Conservation (phyloP, 2,888 invertebrate genomes). For the Nymphalis polychloros region DNA sequence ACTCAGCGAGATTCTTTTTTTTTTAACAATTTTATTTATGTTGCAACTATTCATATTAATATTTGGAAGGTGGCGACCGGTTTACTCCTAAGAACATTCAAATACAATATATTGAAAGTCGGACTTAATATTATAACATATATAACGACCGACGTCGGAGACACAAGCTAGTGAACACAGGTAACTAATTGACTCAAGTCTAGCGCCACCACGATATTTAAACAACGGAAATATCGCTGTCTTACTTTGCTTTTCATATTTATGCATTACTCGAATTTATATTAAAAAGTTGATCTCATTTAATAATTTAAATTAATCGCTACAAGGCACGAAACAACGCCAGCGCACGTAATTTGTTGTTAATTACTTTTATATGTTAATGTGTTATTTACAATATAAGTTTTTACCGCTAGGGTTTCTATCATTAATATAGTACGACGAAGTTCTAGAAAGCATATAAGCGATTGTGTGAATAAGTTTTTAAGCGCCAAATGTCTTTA, state of each 20-base stretch:
- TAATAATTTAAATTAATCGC: slow-evolving; percentile 33
- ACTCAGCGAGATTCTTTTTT: too few relatives aligned
- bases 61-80: too few relatives aligned
- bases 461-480: not conserved
- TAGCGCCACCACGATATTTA: slow-evolving; percentile 3
- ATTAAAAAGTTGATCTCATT: slow-evolving; percentile 33
- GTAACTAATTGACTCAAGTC: not conserved
- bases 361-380: slow-evolving; percentile 36
- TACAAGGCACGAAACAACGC: slow-evolving; percentile 28
- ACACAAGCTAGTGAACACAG: too few relatives aligned
- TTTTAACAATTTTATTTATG: too few relatives aligned
- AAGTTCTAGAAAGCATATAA: not conserved
- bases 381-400: slow-evolving; percentile 17
- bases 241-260: slow-evolving; percentile 41
- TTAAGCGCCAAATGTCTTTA: not conserved
- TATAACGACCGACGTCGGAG: too few relatives aligned
- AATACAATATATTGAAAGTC: too few relatives aligned
- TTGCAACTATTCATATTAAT: too few relatives aligned
- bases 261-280: slow-evolving; percentile 27
- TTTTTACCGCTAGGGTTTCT: not conserved
- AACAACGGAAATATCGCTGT: slow-evolving; percentile 15
- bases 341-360: slow-evolving; percentile 32
- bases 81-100: too few relatives aligned
- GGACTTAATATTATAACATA: too few relatives aligned
- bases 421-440: not conserved